These are phyloP conservation scores for Poeciliopsis presidionis DNA, from an alignment of 2,797 vertebrate genomes.

Conservation along the genomic window DNA sequence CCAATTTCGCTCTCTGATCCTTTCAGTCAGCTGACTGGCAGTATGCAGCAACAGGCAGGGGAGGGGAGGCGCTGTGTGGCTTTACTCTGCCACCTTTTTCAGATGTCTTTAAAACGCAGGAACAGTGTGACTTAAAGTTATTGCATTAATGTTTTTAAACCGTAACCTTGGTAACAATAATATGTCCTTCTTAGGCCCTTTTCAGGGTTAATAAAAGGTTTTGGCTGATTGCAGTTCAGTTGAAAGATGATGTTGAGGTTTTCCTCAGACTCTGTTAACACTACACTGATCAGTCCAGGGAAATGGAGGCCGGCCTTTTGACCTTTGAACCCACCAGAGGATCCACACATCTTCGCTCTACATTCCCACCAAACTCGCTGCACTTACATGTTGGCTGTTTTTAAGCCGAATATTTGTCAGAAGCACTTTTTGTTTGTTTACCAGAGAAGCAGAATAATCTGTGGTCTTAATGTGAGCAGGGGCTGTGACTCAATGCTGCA, in stretches of 20 bases:
- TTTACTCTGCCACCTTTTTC: neutral
- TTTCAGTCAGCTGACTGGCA: neutral
- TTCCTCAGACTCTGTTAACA: conserved; percentile 35
- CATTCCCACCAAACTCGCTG: conserved; percentile 54
- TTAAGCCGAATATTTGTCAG: conserved; percentile 23
- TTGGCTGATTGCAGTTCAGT: conserved; percentile 5
- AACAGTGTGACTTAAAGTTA: neutral
- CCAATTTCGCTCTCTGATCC: neutral
- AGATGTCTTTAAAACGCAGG: neutral
- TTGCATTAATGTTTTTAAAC: neutral
- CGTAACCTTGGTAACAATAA: neutral
- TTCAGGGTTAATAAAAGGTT: conserved; percentile 25
- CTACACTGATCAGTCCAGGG: conserved; percentile 29
- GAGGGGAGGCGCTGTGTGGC: neutral
- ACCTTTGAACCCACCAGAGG: conserved; percentile 1
- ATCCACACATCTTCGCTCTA: conserved; percentile 46
- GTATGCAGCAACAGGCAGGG: neutral
- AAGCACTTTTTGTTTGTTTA: conserved; percentile 51
- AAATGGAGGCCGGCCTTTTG: conserved; percentile 1
- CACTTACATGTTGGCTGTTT: conserved; percentile 42
- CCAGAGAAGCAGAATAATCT: conserved; percentile 14
- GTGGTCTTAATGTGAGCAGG: conserved; percentile 41
- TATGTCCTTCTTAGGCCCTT: conserved; percentile 2
- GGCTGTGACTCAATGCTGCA: conserved; percentile 40
- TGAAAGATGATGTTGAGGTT: conserved; percentile 20